Conservation (phyloP, 1,140 invertebrate species). For the Gryllus bimaculatus region DNA sequence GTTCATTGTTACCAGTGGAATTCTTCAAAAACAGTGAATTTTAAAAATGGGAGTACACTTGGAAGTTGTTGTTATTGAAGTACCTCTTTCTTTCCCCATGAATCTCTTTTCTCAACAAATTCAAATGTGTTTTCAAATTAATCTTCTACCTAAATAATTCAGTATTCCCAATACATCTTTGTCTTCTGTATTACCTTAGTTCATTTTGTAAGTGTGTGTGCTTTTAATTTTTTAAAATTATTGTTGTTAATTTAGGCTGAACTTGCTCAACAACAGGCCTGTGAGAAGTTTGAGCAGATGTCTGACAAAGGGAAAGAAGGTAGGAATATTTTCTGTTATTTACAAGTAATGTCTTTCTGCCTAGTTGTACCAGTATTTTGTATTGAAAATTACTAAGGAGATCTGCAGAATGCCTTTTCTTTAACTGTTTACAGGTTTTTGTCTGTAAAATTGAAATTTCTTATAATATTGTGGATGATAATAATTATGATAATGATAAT, state of each 20-base stretch:
- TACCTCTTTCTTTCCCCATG: too few species aligned
- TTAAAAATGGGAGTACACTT: too few species aligned
- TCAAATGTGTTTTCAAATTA: too few species aligned
- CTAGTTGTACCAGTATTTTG: background rate
- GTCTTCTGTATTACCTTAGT: background rate
- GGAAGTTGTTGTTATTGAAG: too few species aligned
- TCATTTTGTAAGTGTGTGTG: background rate
- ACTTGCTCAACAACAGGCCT: slow-evolving; percentile 78
- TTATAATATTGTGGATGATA: too few species aligned
- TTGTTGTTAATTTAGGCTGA: slow-evolving; percentile 64
- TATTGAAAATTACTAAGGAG: background rate
- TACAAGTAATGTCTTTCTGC: background rate
- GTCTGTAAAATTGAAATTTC: too few species aligned
- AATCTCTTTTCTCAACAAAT: too few species aligned
- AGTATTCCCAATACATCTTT: too few species aligned
- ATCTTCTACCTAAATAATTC: too few species aligned
- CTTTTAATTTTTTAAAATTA: background rate
- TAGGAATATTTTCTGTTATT: slow-evolving; percentile 26
- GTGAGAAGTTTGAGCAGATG: slow-evolving; percentile 94
- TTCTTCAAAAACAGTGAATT: too few species aligned
- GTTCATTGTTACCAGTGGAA: too few species aligned
- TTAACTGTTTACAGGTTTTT: background rate
- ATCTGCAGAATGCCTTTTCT: background rate
- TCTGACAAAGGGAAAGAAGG: slow-evolving; percentile 90
- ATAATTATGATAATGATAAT: too few species aligned